Percentiles rank a stretch among this genome's conserved stretches.
These are phyloP conservation scores for Toxotes jaculatrix DNA, from an alignment of 2,113 vertebrate genomes.

Conservation along the genomic window DNA sequence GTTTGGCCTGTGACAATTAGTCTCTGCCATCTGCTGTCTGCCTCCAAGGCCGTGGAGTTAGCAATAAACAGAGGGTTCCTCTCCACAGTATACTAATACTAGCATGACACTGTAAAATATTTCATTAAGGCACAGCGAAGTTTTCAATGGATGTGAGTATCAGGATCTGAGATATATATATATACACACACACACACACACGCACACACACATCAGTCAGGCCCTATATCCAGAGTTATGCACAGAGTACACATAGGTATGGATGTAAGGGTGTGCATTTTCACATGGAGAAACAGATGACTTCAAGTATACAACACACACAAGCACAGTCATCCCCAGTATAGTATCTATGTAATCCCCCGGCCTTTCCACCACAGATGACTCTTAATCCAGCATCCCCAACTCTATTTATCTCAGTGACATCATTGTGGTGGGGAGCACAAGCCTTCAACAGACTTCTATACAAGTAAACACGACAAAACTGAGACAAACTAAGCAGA, in stretches of 20 bases:
- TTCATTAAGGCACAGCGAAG: not conserved
- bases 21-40: conserved; percentile 61
- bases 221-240: not conserved
- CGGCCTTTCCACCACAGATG: conserved; percentile 50
- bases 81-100: conserved; percentile 5
- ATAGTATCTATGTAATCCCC: conserved; percentile 66
- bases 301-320: conserved; percentile 27
- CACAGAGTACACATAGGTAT: not conserved
- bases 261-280: not conserved
- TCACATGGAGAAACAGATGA: conserved; percentile 37
- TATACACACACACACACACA: too few species aligned
- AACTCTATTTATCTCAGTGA: conserved; percentile 61
- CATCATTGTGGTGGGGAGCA: conserved; percentile 32
- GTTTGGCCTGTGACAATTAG: conserved; percentile 57
- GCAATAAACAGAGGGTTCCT: conserved; percentile 24
- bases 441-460: not conserved
- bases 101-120: not conserved
- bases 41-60: conserved; percentile 29
- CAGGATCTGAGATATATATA: not conserved
- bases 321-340: conserved; percentile 46
- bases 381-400: conserved; percentile 66
- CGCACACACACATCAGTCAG: not conserved
- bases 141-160: not conserved
- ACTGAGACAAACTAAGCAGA: not conserved
- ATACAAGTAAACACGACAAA: conserved; percentile 6